Percentiles rank a stretch among this genome's conserved stretches.
phyloP scores from a whole-genome alignment of 2,113 vertebrate genomes.

The Procavia capensis region DNA sequence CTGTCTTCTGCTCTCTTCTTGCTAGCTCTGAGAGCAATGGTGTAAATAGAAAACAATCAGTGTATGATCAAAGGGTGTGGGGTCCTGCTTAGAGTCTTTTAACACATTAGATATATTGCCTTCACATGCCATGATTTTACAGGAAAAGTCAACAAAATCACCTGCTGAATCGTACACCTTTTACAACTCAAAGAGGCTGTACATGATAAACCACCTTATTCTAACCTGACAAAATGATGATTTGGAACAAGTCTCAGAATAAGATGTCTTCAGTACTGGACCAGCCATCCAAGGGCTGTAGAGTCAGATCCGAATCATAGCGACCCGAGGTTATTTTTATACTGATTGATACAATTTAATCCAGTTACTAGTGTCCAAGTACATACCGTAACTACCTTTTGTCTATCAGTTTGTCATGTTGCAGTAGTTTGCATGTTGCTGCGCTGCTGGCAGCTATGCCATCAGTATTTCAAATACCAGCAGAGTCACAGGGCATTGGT shows the following conservation, averaged over 20 bases:
- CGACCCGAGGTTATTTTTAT: not conserved
- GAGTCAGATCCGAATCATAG: too few relatives aligned
- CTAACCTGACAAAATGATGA: not conserved
- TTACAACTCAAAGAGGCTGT: constrained; percentile 21
- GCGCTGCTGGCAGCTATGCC: not conserved
- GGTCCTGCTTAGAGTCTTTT: constrained; percentile 49
- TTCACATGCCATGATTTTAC: not conserved
- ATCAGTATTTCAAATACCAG: not conserved
- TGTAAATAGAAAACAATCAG: constrained; percentile 66
- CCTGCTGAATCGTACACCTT: not conserved
- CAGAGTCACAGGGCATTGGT: not conserved
- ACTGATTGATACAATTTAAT: not conserved
- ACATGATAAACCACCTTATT: constrained; percentile 4
- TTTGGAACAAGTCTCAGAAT: not conserved
- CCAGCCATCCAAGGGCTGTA: too few relatives aligned
- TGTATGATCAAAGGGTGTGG: constrained; percentile 27
- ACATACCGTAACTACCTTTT: not conserved
- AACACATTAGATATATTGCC: constrained; percentile 19
- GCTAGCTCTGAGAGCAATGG: constrained; percentile 5
- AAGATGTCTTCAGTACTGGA: not conserved
- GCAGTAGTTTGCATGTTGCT: not conserved
- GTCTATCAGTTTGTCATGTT: not conserved
- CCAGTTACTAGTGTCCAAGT: not conserved
- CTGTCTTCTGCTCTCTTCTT: not conserved
- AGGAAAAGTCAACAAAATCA: constrained; percentile 24